Percentiles rank a stretch among this genome's conserved stretches.
These are phyloP conservation scores for Drosophila tani DNA, from an alignment of 1,140 invertebrate genomes.

Conservation along the genomic window DNA sequence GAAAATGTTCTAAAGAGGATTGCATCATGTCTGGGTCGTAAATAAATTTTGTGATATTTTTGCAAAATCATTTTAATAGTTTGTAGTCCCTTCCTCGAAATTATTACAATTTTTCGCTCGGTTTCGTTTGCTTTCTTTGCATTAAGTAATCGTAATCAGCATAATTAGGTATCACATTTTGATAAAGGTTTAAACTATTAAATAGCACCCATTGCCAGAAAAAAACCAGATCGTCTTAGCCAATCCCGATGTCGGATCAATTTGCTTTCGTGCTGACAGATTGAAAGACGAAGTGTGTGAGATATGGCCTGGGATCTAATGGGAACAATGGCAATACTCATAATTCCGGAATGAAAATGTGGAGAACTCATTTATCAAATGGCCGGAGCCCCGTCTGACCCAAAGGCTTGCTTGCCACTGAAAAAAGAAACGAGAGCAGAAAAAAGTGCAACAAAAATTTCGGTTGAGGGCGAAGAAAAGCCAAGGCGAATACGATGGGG, in stretches of 20 bases:
- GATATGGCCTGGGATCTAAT: conserved; percentile 28
- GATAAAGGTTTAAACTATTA: background rate
- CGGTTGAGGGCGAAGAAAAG: conserved; percentile 39
- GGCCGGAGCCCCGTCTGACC: conserved; percentile 53
- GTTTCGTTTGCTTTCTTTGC: background rate
- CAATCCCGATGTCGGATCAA: conserved; percentile 31
- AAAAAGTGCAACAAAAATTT: conserved; percentile 81
- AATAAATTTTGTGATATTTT: conserved; percentile 67
- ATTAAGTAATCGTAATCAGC: background rate
- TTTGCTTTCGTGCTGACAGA: conserved; percentile 50
- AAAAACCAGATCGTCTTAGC: background rate
- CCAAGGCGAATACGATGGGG: conserved; percentile 19
- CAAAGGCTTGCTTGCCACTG: conserved; percentile 25
- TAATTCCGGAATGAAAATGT: conserved; percentile 61
- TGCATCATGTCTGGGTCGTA: conserved; percentile 65
- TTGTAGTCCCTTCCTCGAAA: background rate
- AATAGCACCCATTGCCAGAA: background rate
- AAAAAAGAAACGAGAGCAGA: conserved; percentile 19
- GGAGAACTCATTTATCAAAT: conserved; percentile 80
- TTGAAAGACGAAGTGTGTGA: conserved; percentile 33
- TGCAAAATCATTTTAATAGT: conserved; percentile 33
- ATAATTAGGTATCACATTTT: too few relatives aligned
- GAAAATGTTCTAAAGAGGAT: conserved; percentile 64
- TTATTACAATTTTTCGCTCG: background rate
- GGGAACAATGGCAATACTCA: conserved; percentile 56